Base-by-base conservation (phyloP, 2,113 vertebrate genomes). In the Petaurus breviceps region DNA sequence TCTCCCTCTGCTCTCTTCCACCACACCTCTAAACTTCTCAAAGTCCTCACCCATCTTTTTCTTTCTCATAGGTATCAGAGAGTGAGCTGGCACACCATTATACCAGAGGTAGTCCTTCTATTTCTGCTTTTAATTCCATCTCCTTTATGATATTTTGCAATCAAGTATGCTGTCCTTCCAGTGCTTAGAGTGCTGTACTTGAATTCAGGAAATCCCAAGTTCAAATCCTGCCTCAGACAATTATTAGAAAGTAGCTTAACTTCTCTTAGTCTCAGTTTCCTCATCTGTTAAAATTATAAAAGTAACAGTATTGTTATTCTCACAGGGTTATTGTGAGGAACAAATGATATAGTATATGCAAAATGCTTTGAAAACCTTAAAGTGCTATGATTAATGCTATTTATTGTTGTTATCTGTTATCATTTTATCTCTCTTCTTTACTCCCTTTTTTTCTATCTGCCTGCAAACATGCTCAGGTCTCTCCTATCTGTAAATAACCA, bases 291-390 rank as follows among this genome's bases (percentile, higher is more conserved):
- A 84, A 84, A 43, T 84, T 43, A 84, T 6, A n/a, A 22, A 43
- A 8, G n/a, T 77, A 77, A 43, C 8, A 84, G 37, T 19, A 43
- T 0, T 16, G 43, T 51, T 77, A 5, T 93, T 49, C 47, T 49
- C 61, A 5, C 47, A 84, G 68, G 23, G 31, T 61, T 49, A 8
- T 91, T 92, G 0, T 90, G 89, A 93, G 24, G 5, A 50, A 90
- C 51, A 53, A 9, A 0, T 93, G 50, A 37, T 9, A 50, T 77
- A 31, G 2, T 52, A 57, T 23, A 6, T 94, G 51, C 8, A 91
- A 96, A 95, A 84, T 90, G 8, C 5, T 93, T 57, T 90, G 43
- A 53, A 90, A 92, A 93, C 92, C 49, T 3, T n/a, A 23, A 89
- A 93, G 26, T 0, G 11, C 1, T 31, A 4, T 24, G 24, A 24